A percentile compares a stretch with the other conserved stretches of the same genome.
Conservation (phyloP, 1,140 invertebrate species). For the Eulimnadia texana region DNA sequence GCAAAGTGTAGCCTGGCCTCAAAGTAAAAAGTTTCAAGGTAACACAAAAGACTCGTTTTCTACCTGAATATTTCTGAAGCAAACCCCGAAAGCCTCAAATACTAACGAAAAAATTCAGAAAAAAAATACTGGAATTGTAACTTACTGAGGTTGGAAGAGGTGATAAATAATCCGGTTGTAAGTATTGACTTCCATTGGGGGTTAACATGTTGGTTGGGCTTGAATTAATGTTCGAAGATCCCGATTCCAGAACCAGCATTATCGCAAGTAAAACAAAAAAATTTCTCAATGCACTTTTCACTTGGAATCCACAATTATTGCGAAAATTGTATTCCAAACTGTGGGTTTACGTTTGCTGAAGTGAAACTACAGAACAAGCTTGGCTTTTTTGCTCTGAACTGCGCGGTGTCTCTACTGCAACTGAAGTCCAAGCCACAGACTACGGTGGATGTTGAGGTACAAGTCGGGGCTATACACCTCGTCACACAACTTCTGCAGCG, state of each 20-base stretch:
- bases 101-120: constrained; percentile 13
- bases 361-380: not conserved
- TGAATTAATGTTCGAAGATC: not conserved
- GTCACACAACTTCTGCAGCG: too few relatives aligned
- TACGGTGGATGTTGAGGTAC: not conserved
- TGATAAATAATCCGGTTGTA: constrained; percentile 82
- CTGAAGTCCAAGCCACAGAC: not conserved
- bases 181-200: constrained; percentile 75
- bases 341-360: not conserved
- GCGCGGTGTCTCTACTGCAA: not conserved
- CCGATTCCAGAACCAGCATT: constrained; percentile 68
- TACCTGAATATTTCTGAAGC: too few relatives aligned
- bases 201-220: constrained; percentile 56
- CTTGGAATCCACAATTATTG: not conserved
- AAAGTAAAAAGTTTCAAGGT: too few relatives aligned
- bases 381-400: not conserved
- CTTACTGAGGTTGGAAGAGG: constrained; percentile 82
- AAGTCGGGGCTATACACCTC: too few relatives aligned
- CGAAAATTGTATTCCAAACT: not conserved
- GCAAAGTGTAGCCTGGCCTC: too few relatives aligned
- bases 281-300: too few relatives aligned
- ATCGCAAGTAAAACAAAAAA: constrained; percentile 9
- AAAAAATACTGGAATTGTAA: constrained; percentile 24
- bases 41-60: too few relatives aligned
- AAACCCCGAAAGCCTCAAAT: too few relatives aligned